Conservation (phyloP, 2,113 vertebrate genomes). For the western clawed frog (Xenopus tropicalis) region DNA sequence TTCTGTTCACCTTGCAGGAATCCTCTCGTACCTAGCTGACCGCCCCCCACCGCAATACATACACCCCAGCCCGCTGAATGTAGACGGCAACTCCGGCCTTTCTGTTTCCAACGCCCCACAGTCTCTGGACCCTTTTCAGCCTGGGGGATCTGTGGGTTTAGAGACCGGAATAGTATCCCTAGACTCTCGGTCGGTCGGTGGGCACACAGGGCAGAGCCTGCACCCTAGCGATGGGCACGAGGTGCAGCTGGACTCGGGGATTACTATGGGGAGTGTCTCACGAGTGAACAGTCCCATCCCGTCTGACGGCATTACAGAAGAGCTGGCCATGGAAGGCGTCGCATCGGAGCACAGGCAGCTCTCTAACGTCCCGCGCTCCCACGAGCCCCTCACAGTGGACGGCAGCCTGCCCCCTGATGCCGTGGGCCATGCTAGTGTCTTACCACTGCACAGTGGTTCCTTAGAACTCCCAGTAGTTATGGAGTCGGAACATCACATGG, state of each 20-base stretch:
- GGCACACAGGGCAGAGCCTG: slow-evolving; percentile 75
- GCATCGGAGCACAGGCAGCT: slow-evolving; percentile 79
- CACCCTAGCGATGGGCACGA: slow-evolving; percentile 83
- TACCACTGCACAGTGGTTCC: slow-evolving; percentile 81
- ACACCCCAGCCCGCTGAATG: slow-evolving; percentile 90
- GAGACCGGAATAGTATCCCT: slow-evolving; percentile 87
- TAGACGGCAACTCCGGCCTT: slow-evolving; percentile 76
- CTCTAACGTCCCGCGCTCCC: slow-evolving; percentile 69
- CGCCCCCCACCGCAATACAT: slow-evolving; percentile 97
- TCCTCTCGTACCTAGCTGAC: slow-evolving; percentile 95
- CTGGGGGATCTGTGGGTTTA: slow-evolving; percentile 77
- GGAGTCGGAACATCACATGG: slow-evolving; percentile 83
- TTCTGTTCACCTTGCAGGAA: slow-evolving; percentile 66
- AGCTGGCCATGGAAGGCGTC: slow-evolving; percentile 83
- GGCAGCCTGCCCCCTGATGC: slow-evolving; percentile 67
- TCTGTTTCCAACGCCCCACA: slow-evolving; percentile 81
- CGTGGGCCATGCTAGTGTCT: slow-evolving; percentile 78
- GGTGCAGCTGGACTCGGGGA: slow-evolving; percentile 78
- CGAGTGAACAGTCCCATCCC: slow-evolving; percentile 93
- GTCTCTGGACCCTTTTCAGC: slow-evolving; percentile 85
- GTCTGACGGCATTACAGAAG: slow-evolving; percentile 84
- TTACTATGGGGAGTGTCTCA: slow-evolving; percentile 81
- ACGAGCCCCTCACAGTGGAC: slow-evolving; percentile 73
- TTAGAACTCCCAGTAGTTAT: slow-evolving; percentile 92
- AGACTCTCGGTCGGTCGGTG: slow-evolving; percentile 82